Evolutionary conservation across 2,113 vertebrate species (phyloP).

Genomic region (Oncorhynchus keta): DNA sequence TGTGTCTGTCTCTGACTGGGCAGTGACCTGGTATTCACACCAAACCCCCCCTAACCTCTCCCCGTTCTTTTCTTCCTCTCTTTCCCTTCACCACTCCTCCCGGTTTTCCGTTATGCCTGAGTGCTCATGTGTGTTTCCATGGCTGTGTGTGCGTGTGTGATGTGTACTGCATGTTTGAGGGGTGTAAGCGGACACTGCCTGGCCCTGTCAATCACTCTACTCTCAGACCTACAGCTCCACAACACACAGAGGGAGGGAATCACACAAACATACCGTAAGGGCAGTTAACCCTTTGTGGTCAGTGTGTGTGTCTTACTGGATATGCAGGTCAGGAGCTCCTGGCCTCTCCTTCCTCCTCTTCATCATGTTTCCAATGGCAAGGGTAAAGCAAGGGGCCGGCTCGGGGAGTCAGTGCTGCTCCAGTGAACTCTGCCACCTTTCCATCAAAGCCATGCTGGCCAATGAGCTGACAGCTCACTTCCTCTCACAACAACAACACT

Average conservation of each 20-base stretch:
- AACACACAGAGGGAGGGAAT: not conserved
- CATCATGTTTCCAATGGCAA: constrained; percentile 81
- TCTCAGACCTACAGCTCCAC: constrained; percentile 7
- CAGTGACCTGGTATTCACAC: not conserved
- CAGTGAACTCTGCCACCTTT: constrained; percentile 36
- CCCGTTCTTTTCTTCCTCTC: not conserved
- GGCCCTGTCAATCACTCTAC: constrained; percentile 27
- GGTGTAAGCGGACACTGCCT: constrained; percentile 18
- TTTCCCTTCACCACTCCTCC: not conserved
- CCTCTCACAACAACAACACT: not conserved
- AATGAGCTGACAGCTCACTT: not conserved
- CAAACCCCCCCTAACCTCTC: not conserved
- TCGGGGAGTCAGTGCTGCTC: constrained; percentile 54
- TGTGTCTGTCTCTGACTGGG: not conserved
- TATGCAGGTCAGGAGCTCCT: constrained; percentile 84
- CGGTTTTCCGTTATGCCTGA: not conserved
- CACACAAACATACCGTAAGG: not conserved
- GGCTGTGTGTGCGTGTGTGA: not conserved
- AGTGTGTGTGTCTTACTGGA: constrained; percentile 90
- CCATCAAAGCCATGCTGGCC: constrained; percentile 12
- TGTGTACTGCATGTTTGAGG: not conserved
- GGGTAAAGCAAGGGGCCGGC: constrained; percentile 9
- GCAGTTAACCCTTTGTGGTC: not conserved
- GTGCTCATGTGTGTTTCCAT: not conserved
- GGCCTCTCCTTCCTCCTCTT: constrained; percentile 87